Conservation (phyloP, 2,113 vertebrate species). For the Thalassoma bifasciatum region DNA sequence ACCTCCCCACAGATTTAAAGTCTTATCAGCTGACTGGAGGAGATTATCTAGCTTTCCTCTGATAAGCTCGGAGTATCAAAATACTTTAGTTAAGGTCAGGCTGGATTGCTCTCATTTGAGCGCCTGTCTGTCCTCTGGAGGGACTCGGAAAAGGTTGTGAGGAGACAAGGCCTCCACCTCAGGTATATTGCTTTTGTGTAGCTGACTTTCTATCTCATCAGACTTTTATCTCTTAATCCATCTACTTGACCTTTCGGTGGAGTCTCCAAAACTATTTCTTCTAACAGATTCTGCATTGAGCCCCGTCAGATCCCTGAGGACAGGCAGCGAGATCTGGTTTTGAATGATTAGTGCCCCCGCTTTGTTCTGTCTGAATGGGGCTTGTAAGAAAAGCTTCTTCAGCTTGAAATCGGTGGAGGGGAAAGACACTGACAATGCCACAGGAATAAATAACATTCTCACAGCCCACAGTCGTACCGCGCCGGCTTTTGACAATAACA, state of each 20-base stretch:
- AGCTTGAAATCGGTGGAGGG: slow-evolving; percentile 60
- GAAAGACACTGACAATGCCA: slow-evolving; percentile 64
- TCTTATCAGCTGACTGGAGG: slow-evolving; percentile 36
- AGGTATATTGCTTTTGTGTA: slow-evolving; percentile 77
- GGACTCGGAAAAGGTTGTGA: slow-evolving; percentile 81
- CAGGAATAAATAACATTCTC: slow-evolving; percentile 73
- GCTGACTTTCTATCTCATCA: slow-evolving; percentile 82
- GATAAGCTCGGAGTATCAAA: slow-evolving; percentile 25
- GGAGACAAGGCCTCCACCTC: slow-evolving; percentile 69
- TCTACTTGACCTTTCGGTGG: slow-evolving; percentile 81
- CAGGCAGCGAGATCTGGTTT: slow-evolving; percentile 49
- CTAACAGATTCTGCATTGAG: slow-evolving; percentile 76
- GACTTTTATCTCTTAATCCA: slow-evolving; percentile 77
- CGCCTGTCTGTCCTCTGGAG: slow-evolving; percentile 57
- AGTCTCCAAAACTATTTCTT: slow-evolving; percentile 79
- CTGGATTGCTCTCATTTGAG: slow-evolving; percentile 18
- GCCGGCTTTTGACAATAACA: slow-evolving; percentile 60
- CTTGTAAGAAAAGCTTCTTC: slow-evolving; percentile 66
- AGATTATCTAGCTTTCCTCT: slow-evolving; percentile 32
- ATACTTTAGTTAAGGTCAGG: slow-evolving; percentile 37
- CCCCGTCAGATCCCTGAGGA: slow-evolving; percentile 52
- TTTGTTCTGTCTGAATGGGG: slow-evolving; percentile 70
- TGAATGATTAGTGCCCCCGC: slow-evolving; percentile 74
- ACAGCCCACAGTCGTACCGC: slow-evolving; percentile 63
- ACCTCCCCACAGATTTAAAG: slow-evolving; percentile 9